A percentile compares a stretch with the other conserved stretches of the same genome.
These are phyloP conservation scores for Tretioscincus oriximinensis DNA, from an alignment of 2,113 vertebrate genomes.

Conservation along the genomic window DNA sequence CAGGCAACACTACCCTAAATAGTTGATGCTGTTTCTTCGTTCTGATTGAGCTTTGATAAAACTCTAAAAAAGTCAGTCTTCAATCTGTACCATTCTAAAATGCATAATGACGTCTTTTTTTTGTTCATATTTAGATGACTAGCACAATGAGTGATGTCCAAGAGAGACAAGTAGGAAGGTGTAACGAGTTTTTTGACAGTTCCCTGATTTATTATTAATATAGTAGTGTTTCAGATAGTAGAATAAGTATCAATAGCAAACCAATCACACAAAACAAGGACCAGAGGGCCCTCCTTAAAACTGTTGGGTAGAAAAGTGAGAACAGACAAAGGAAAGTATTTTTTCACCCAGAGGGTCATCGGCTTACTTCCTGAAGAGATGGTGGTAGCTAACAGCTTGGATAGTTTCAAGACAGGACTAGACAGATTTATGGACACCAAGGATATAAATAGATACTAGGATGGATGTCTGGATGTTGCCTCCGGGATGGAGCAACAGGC, in stretches of 20 bases:
- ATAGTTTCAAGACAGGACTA: no score
- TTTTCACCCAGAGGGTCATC: no score
- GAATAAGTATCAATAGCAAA: neutral
- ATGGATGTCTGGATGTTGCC: no score
- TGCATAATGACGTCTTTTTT: neutral
- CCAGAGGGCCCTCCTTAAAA: no score
- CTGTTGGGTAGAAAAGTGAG: no score
- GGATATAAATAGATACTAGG: no score
- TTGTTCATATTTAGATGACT: constrained; percentile 15
- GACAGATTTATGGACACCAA: no score
- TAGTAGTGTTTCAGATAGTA: neutral
- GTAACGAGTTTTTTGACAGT: neutral
- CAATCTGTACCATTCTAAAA: neutral
- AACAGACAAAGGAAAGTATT: no score
- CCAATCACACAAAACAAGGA: no score
- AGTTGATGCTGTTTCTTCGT: constrained; percentile 38
- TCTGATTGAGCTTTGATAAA: constrained; percentile 16
- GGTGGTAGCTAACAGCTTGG: no score
- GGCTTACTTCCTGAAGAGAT: no score
- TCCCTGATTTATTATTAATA: neutral
- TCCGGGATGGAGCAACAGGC: no score
- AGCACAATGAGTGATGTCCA: neutral
- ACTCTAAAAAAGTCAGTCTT: constrained; percentile 25
- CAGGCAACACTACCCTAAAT: constrained; percentile 24
- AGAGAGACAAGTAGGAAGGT: constrained; percentile 21